phyloP scores from a whole-genome alignment of 1,140 invertebrate species.

The Chrysoperla carnea region DNA sequence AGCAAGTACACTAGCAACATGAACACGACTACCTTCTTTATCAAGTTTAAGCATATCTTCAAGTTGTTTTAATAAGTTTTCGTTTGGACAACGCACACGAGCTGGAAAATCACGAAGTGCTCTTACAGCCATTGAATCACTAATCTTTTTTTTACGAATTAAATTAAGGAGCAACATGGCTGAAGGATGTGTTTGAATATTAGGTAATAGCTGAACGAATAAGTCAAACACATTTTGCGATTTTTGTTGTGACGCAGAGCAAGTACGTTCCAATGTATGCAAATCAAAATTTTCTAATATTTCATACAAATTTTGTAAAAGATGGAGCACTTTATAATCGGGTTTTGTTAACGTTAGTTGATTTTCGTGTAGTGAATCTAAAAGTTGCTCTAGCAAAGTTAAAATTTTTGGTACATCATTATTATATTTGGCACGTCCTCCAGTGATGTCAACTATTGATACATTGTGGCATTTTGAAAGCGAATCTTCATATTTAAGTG shows the following conservation, averaged over 20 bases:
- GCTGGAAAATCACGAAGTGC: slow-evolving; percentile 21
- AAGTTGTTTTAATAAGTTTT: slow-evolving; percentile 21
- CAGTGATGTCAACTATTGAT: too few species aligned
- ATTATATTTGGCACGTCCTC: too few species aligned
- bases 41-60: slow-evolving; percentile 15
- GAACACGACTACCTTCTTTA: slow-evolving; percentile 10
- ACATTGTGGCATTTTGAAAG: too few species aligned
- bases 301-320: too few species aligned
- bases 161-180: slow-evolving; percentile 19
- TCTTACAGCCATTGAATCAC: slow-evolving; percentile 10
- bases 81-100: slow-evolving; percentile 18
- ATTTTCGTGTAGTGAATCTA: too few species aligned
- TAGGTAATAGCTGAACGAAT: slow-evolving; percentile 22
- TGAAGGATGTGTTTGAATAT: slow-evolving; percentile 22
- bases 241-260: slow-evolving; percentile 4
- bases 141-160: slow-evolving; percentile 15
- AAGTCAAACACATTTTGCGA: slow-evolving; percentile 11
- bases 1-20: slow-evolving; percentile 18
- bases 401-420: too few species aligned
- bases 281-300: background rate
- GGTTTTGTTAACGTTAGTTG: too few species aligned
- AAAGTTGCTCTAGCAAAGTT: too few species aligned
- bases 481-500: too few species aligned
- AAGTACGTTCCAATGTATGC: background rate
- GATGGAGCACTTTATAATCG: too few species aligned